A percentile compares a stretch with the other conserved stretches of the same genome.
phyloP scores from a whole-genome alignment of 2,888 invertebrate genomes.

The Cheilosia urbana region DNA sequence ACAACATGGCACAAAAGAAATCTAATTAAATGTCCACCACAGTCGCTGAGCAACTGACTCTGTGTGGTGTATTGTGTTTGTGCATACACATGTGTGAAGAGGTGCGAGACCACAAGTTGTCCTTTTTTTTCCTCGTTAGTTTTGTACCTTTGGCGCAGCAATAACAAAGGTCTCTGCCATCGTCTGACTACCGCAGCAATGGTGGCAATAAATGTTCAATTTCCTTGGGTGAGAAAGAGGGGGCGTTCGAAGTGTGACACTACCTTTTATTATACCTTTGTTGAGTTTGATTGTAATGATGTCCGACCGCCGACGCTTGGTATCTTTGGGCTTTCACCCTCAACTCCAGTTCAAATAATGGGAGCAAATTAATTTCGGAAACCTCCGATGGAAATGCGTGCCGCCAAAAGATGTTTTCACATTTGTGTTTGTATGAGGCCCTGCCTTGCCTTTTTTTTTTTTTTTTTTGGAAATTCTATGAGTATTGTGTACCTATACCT shows the following conservation, averaged over 20 bases:
- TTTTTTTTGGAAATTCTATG: slow-evolving; percentile 12
- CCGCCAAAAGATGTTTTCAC: slow-evolving; percentile 64
- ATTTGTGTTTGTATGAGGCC: slow-evolving; percentile 25
- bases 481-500: too few relatives aligned
- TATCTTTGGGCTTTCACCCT: slow-evolving; percentile 13
- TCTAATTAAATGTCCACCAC: slow-evolving; percentile 74
- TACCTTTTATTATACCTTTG: slow-evolving; percentile 62
- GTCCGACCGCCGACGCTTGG: not conserved
- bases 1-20: slow-evolving; percentile 74
- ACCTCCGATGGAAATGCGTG: slow-evolving; percentile 31
- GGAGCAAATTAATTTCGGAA: slow-evolving; percentile 46
- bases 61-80: not conserved
- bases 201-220: slow-evolving; percentile 63
- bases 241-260: slow-evolving; percentile 56
- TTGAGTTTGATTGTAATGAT: slow-evolving; percentile 44
- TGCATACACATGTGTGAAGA: slow-evolving; percentile 40
- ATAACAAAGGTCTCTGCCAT: slow-evolving; percentile 49
- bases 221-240: slow-evolving; percentile 45
- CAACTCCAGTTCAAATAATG: slow-evolving; percentile 35
- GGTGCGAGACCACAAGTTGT: slow-evolving; percentile 45
- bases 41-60: slow-evolving; percentile 42
- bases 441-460: not conserved
- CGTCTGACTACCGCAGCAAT: slow-evolving; percentile 42
- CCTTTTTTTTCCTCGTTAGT: slow-evolving; percentile 48
- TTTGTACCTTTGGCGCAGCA: slow-evolving; percentile 39